Evolutionary conservation across 2,888 invertebrate genomes (phyloP).

Genomic region (Erpobdella octoculata): DNA sequence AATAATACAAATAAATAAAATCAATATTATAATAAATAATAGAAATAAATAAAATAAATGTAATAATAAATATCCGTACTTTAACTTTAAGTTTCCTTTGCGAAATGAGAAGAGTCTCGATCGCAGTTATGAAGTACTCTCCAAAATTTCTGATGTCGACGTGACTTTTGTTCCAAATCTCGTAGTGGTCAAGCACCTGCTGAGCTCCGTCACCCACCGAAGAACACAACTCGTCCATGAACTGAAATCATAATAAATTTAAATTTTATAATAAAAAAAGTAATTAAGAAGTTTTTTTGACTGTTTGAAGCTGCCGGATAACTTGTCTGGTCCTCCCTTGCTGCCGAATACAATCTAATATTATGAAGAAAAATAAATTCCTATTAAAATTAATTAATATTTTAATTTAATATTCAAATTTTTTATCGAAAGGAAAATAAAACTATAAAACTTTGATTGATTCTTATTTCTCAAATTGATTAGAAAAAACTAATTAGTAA

Average conservation of each 20-base stretch:
- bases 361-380: too few species aligned
- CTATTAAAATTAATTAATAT: background rate
- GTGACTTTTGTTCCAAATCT: slow-evolving; percentile 31
- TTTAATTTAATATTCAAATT: background rate
- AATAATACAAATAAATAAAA: too few species aligned
- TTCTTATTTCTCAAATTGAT: background rate
- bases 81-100: slow-evolving; percentile 35
- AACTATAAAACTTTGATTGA: background rate
- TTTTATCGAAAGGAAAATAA: background rate
- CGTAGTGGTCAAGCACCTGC: slow-evolving; percentile 31
- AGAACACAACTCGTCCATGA: slow-evolving; percentile 31
- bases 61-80: too few species aligned
- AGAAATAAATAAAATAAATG: too few species aligned
- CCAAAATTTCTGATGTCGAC: slow-evolving; percentile 35
- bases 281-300: too few species aligned
- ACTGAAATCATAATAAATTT: slow-evolving; percentile 13
- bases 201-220: slow-evolving; percentile 21
- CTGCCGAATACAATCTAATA: too few species aligned
- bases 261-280: slow-evolving; percentile 16
- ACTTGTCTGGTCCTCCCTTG: too few species aligned
- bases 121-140: slow-evolving; percentile 35
- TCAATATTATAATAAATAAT: too few species aligned
- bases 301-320: too few species aligned
- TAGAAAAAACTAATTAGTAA: too few species aligned
- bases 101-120: slow-evolving; percentile 35